Conservation (phyloP, 1,140 invertebrate genomes). For the Pantala flavescens region DNA sequence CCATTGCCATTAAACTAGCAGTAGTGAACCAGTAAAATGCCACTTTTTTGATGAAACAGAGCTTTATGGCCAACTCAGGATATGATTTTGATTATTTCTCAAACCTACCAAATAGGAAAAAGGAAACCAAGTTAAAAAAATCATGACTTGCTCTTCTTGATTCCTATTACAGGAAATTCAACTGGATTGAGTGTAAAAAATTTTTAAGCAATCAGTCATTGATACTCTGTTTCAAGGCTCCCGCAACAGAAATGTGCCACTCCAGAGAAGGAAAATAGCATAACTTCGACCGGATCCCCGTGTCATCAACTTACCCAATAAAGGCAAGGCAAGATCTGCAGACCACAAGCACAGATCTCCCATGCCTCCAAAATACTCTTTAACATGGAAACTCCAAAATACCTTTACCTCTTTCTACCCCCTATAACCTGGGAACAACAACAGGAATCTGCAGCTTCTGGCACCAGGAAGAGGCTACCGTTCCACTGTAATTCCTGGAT, state of each 20-base stretch:
- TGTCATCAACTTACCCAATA: background rate
- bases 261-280: background rate
- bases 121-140: background rate
- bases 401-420: background rate
- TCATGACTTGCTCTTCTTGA: background rate
- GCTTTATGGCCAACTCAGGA: no score
- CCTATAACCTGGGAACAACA: background rate
- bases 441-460: background rate
- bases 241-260: background rate
- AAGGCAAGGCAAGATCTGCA: slow-evolving; percentile 3
- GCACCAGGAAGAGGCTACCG: background rate
- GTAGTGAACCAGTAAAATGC: no score
- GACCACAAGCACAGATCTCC: background rate
- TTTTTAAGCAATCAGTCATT: slow-evolving; percentile 7
- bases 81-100: no score
- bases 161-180: slow-evolving; percentile 3
- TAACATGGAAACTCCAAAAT: background rate
- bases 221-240: slow-evolving; percentile 8
- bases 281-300: background rate
- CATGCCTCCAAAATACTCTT: background rate
- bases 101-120: no score
- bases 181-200: slow-evolving; percentile 3
- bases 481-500: background rate
- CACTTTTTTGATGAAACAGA: no score
- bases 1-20: no score